Evolutionary conservation across 2,113 vertebrate genomes (phyloP), one percentile per base, ranked within the genome.

Genomic region (Galeopterus variegatus): DNA sequence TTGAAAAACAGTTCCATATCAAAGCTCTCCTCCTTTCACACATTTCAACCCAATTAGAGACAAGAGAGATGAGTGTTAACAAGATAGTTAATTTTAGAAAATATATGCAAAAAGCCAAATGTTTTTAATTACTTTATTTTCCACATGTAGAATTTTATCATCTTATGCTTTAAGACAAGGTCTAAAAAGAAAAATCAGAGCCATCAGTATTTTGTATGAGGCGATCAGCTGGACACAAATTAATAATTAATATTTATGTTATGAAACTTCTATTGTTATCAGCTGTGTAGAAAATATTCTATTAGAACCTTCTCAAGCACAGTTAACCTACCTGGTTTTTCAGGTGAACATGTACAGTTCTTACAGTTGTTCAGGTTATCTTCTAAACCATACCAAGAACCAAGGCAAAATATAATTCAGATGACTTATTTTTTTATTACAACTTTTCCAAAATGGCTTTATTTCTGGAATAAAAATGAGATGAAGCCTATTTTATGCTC

Each of bases 41-140:
- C 98, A 98, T 99, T 99, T 99, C 98, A 99, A 98, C 98, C 98
- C 98, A 99, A 99, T 99, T 99, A 99, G 98, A 99, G 98, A 98
- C 98, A 98, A 98, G 98, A 98, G 98, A 98, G 98, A 98, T 98
- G 98, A 98, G 98, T 98, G 98, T 98, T 98, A 99, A 99, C 98
- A 97, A 98, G 98, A 98, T 82, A 98, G 98, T 98, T 99, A 99
- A 99, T 99, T 99, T 99, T 99, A 98, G 98, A 99, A 99, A 99
- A 98, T 98, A 94, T 98, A 99, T 99, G 98, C 98, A 98, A 96
- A 98, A 98, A 98, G 97, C 98, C 98, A 99, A 99, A 99, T 98
- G 98, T 99, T 98, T 99, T 99, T 99, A 99, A 99, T 99, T 99
- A 98, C 98, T 98, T 98, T 97, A 99, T 98, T 99, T 99, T 97